A percentile compares a stretch with the other conserved stretches of the same genome.
Conservation (phyloP, 92 coral and sea anemone genomes). For the Ricordea florida region DNA sequence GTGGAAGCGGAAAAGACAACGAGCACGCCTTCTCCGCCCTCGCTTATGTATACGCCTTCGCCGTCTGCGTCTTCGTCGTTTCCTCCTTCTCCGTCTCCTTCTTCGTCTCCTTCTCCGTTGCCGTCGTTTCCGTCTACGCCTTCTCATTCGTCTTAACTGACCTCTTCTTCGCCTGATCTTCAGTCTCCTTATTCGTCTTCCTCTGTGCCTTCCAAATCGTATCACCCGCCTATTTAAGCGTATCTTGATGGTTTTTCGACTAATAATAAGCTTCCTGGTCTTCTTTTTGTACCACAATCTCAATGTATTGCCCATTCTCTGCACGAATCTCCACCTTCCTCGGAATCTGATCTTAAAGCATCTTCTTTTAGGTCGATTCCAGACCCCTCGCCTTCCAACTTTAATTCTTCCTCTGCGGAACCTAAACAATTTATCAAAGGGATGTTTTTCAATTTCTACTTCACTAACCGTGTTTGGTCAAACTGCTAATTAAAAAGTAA, state of each 20-base stretch:
- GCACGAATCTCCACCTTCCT: background rate
- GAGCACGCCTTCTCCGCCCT: background rate
- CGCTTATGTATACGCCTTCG: background rate
- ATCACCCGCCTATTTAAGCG: background rate
- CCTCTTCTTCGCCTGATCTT: background rate
- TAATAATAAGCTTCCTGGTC: background rate
- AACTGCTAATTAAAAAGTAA: no score
- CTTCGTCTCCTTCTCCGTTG: background rate
- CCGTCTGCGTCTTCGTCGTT: background rate
- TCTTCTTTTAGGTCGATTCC: background rate
- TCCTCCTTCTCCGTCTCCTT: background rate
- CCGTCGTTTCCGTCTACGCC: background rate
- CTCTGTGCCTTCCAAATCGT: background rate
- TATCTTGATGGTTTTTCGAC: background rate
- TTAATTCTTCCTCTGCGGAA: background rate
- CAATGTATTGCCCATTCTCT: background rate
- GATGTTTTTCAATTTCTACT: no score
- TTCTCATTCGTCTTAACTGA: background rate
- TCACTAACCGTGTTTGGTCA: no score
- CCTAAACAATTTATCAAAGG: no score
- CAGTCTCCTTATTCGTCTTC: no score
- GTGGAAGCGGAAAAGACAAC: background rate
- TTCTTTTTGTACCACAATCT: background rate
- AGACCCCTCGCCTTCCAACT: slow-evolving; percentile 5
- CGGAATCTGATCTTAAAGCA: background rate